These are phyloP conservation scores for Amorpha juglandis DNA, from an alignment of 2,888 invertebrate species.

Conservation along the genomic window DNA sequence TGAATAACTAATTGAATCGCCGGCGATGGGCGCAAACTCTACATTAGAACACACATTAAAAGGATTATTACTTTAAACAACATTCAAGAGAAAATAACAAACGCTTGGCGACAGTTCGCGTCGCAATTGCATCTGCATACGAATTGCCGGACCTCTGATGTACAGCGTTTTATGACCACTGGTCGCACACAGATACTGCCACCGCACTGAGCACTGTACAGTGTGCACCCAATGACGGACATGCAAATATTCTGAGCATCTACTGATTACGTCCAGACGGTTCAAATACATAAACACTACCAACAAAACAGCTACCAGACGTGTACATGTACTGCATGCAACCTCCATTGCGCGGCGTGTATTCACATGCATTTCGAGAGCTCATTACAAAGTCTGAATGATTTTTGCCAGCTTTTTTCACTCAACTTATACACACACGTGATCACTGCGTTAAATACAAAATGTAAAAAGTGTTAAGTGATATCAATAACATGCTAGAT, in stretches of 20 bases:
- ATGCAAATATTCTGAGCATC: slow-evolving; percentile 50
- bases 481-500: slow-evolving; percentile 63
- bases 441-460: slow-evolving; percentile 31
- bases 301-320: too few species aligned
- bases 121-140: slow-evolving; percentile 65
- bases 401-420: slow-evolving; percentile 25
- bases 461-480: slow-evolving; percentile 31
- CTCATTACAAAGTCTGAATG: slow-evolving; percentile 27
- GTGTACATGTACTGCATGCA: slow-evolving; percentile 29
- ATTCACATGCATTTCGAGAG: slow-evolving; percentile 28
- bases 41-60: slow-evolving; percentile 11
- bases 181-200: slow-evolving; percentile 43
- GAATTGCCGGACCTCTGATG: slow-evolving; percentile 52
- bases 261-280: slow-evolving; percentile 44
- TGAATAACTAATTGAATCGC: not conserved
- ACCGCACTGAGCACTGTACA: slow-evolving; percentile 13
- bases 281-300: slow-evolving; percentile 38
- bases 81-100: slow-evolving; percentile 32
- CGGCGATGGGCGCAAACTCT: not conserved
- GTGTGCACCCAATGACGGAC: slow-evolving; percentile 45
- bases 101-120: slow-evolving; percentile 45
- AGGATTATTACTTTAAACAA: slow-evolving; percentile 40
- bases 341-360: slow-evolving; percentile 35
- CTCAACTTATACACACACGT: slow-evolving; percentile 36
- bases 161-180: slow-evolving; percentile 51